Evolutionary conservation across 2,888 invertebrate species (phyloP).

Genomic region (Acanthosepion lycidas): DNA sequence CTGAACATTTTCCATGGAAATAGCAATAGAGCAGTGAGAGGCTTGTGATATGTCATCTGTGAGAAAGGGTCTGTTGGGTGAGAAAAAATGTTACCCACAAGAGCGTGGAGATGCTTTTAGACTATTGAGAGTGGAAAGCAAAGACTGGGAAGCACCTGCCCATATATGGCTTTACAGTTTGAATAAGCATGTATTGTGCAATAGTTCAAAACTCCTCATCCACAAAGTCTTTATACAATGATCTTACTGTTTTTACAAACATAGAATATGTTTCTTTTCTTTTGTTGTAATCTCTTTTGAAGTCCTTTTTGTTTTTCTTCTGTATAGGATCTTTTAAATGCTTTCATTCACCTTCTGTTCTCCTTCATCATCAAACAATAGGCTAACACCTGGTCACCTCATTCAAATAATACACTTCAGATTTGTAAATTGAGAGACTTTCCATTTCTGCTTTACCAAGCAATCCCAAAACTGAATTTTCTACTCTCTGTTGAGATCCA

Average conservation of each 20-base stretch:
- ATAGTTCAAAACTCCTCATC: no score
- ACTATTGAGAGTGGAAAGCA: no score
- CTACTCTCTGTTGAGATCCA: background rate
- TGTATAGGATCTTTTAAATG: background rate
- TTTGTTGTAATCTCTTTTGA: background rate
- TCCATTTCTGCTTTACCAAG: background rate
- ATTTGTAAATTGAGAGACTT: background rate
- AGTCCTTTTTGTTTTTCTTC: background rate
- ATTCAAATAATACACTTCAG: background rate
- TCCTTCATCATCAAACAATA: background rate
- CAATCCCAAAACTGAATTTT: background rate
- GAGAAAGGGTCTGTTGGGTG: no score
- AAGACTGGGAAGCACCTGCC: no score
- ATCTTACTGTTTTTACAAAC: no score
- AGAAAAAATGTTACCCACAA: no score
- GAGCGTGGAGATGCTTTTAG: no score
- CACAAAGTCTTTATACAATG: no score
- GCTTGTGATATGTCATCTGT: no score
- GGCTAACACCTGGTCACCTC: background rate
- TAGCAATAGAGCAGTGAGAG: no score
- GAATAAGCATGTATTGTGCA: no score
- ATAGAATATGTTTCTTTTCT: background rate
- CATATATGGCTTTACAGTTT: background rate
- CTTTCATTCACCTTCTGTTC: background rate
- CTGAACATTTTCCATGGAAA: no score